These are phyloP conservation scores for Urocyon cinereoargenteus DNA, from an alignment of 2,797 vertebrate species.

Conservation along the genomic window DNA sequence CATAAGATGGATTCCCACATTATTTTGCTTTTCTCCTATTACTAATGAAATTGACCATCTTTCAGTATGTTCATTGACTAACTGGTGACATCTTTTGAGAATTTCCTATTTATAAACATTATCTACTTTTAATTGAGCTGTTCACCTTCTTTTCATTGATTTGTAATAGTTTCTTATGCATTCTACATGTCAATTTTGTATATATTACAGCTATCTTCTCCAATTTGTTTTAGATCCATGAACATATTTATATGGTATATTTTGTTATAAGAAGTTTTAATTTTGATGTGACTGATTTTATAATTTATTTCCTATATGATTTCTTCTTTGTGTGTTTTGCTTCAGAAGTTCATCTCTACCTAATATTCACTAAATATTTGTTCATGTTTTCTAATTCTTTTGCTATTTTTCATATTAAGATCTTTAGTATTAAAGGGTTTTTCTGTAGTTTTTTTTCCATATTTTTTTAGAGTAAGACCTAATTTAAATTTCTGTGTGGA, in stretches of 20 bases:
- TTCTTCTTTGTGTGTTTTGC: neutral
- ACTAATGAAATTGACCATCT: neutral
- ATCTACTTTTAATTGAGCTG: neutral
- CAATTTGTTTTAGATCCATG: neutral
- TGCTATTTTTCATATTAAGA: slow-evolving; percentile 47
- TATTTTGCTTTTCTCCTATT: neutral
- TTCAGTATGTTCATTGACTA: neutral
- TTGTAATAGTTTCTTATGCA: neutral
- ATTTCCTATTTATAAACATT: neutral
- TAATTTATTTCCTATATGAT: neutral
- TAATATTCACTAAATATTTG: slow-evolving; percentile 38
- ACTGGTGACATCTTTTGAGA: neutral
- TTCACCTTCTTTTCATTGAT: neutral
- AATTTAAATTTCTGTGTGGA: slow-evolving; percentile 39
- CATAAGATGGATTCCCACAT: neutral
- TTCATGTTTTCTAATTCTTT: neutral
- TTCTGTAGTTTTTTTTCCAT: slow-evolving; percentile 19
- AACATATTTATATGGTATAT: neutral
- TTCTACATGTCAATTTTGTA: neutral
- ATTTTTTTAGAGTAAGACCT: slow-evolving; percentile 22
- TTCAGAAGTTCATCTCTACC: slow-evolving; percentile 11
- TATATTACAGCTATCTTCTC: neutral
- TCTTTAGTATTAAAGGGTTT: neutral
- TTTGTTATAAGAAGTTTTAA: neutral
- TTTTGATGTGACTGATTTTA: slow-evolving; percentile 17